Evolutionary conservation across 2,113 vertebrate genomes (phyloP).

Genomic region (Thalassarche chlororhynchos): DNA sequence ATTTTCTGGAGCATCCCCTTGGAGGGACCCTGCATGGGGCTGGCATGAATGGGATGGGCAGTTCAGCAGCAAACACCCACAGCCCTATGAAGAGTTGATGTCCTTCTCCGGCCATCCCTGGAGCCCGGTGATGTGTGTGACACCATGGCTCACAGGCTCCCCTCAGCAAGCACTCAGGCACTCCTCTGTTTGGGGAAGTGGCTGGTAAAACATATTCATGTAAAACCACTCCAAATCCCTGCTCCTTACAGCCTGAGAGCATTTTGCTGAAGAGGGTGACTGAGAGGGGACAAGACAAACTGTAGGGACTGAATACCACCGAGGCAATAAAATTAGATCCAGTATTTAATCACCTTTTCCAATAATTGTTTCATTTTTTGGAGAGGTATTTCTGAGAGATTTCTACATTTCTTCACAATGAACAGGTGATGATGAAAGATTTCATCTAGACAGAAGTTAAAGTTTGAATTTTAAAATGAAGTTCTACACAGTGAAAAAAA

Average conservation of each 20-base stretch:
- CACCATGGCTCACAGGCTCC: neutral
- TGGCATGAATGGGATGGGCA: neutral
- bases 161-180: neutral
- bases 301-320: neutral
- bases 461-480: constrained; percentile 5
- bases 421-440: neutral
- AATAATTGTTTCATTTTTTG: neutral
- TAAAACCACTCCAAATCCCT: neutral
- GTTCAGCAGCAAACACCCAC: neutral
- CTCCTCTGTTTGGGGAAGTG: neutral
- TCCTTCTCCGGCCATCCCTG: neutral
- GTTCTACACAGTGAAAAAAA: neutral
- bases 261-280: rapidly evolving
- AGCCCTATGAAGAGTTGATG: neutral
- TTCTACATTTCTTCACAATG: neutral
- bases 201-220: neutral
- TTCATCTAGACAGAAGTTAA: neutral
- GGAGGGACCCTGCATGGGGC: neutral
- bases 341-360: neutral
- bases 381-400: neutral
- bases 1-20: neutral
- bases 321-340: neutral
- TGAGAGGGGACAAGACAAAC: neutral
- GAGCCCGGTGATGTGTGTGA: neutral
- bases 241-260: neutral